phyloP scores from a whole-genome alignment of 1,140 invertebrate species.

The Pectinophora gossypiella region DNA sequence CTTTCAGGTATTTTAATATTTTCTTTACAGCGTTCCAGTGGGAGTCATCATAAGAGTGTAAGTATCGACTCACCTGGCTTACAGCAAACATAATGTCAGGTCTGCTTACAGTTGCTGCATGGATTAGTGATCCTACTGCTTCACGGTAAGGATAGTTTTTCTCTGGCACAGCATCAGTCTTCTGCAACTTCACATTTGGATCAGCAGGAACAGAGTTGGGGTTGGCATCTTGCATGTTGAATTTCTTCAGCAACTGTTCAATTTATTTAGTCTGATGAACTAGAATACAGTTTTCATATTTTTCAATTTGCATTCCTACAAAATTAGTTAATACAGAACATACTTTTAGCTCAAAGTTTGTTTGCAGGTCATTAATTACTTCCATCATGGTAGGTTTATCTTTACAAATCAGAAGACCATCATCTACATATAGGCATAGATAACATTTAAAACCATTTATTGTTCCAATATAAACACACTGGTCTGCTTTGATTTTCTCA shows the following conservation, averaged over 20 bases:
- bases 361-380: slow-evolving; percentile 26
- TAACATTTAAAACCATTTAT: slow-evolving; percentile 30
- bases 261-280: slow-evolving; percentile 24
- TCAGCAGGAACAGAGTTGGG: too few species aligned
- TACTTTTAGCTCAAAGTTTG: slow-evolving; percentile 18
- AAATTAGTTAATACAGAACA: too few species aligned
- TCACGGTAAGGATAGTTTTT: slow-evolving; percentile 28
- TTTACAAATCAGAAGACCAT: slow-evolving; percentile 41
- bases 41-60: slow-evolving; percentile 24
- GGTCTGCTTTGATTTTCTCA: slow-evolving; percentile 36
- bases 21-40: slow-evolving; percentile 43
- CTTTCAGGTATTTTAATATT: slow-evolving; percentile 43
- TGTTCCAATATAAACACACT: slow-evolving; percentile 43
- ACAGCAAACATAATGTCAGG: slow-evolving; percentile 32
- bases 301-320: too few species aligned
- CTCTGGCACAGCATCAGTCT: slow-evolving; percentile 10
- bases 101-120: slow-evolving; percentile 46
- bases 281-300: slow-evolving; percentile 12
- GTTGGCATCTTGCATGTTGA: too few species aligned
- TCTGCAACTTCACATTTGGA: too few species aligned
- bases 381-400: slow-evolving; percentile 17
- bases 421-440: slow-evolving; percentile 69
- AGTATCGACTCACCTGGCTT: slow-evolving; percentile 27
- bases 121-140: slow-evolving; percentile 55
- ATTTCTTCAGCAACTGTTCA: too few species aligned